Percentiles rank a stretch among this genome's conserved stretches.
Conservation (phyloP, 1,140 invertebrate genomes). For the Drosophila ficusphila region DNA sequence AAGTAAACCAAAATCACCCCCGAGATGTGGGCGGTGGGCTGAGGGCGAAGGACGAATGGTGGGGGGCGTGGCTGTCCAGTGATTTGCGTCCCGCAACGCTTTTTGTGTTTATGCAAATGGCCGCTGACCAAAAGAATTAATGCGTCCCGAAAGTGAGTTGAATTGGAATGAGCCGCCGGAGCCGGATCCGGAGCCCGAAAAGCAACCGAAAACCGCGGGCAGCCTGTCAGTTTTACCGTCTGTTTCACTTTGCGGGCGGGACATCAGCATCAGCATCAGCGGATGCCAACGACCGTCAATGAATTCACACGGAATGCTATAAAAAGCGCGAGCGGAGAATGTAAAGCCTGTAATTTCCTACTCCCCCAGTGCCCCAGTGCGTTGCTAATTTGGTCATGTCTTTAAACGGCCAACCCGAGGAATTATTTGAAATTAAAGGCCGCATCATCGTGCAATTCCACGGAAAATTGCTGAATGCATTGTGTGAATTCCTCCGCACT, state of each 20-base stretch:
- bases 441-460: slow-evolving; percentile 17
- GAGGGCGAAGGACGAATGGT: slow-evolving; percentile 11
- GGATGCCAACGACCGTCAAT: slow-evolving; percentile 30
- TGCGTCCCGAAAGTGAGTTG: slow-evolving; percentile 69
- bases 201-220: slow-evolving; percentile 12
- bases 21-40: not conserved
- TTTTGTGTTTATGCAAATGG: slow-evolving; percentile 74
- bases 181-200: slow-evolving; percentile 3
- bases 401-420: slow-evolving; percentile 25
- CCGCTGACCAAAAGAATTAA: slow-evolving; percentile 73
- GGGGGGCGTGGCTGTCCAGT: slow-evolving; percentile 25
- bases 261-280: not conserved
- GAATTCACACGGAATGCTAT: slow-evolving; percentile 60
- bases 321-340: slow-evolving; percentile 2
- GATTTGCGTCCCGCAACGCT: slow-evolving; percentile 54
- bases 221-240: slow-evolving; percentile 12
- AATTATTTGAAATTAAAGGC: not conserved
- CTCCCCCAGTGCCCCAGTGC: slow-evolving; percentile 25
- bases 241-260: slow-evolving; percentile 15
- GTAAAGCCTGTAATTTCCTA: slow-evolving; percentile 39
- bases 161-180: slow-evolving; percentile 70
- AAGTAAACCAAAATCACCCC: slow-evolving; percentile 66
- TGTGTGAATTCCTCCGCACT: not conserved
- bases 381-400: slow-evolving; percentile 41
- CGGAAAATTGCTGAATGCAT: slow-evolving; percentile 1